A percentile compares a stretch with the other conserved stretches of the same genome.
Conservation (phyloP, 2,113 vertebrate genomes). For the Thalassarche chlororhynchos region DNA sequence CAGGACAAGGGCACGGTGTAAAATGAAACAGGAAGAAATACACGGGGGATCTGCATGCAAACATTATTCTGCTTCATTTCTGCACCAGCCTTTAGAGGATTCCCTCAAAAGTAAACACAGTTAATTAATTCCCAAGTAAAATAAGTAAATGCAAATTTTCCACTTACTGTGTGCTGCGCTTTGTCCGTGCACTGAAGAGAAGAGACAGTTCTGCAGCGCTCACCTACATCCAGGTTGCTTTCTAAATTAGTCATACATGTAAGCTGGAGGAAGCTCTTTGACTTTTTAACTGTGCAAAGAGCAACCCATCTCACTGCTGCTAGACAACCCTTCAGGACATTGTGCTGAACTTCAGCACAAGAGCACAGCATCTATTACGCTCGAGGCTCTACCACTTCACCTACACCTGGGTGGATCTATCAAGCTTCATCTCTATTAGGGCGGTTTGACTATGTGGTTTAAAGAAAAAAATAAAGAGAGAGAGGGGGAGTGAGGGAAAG, state of each 20-base stretch:
- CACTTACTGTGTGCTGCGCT: conserved; percentile 73
- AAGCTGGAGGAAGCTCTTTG: conserved; percentile 48
- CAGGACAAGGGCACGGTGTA: conserved; percentile 28
- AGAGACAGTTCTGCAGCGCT: conserved; percentile 13
- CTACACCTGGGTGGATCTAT: conserved; percentile 84
- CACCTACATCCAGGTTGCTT: conserved; percentile 75
- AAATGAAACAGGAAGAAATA: conserved; percentile 58
- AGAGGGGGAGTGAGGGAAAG: background rate
- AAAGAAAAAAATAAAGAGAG: background rate
- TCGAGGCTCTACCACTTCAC: conserved; percentile 76
- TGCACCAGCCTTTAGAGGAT: conserved; percentile 62
- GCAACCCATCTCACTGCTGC: conserved; percentile 55
- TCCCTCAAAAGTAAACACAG: conserved; percentile 72
- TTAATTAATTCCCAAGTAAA: conserved; percentile 74
- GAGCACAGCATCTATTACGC: conserved; percentile 70
- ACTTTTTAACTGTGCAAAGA: conserved; percentile 66
- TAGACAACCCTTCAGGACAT: conserved; percentile 65
- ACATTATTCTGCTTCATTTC: conserved; percentile 63
- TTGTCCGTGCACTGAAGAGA: conserved; percentile 59
- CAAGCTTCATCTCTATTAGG: conserved; percentile 78
- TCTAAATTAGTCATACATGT: conserved; percentile 61
- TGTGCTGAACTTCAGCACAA: conserved; percentile 69
- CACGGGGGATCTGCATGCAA: conserved; percentile 51
- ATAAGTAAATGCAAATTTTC: conserved; percentile 51
- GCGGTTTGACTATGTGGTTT: conserved; percentile 67